phyloP scores from a whole-genome alignment of 2,113 vertebrate species.

The Casuarius casuarius region DNA sequence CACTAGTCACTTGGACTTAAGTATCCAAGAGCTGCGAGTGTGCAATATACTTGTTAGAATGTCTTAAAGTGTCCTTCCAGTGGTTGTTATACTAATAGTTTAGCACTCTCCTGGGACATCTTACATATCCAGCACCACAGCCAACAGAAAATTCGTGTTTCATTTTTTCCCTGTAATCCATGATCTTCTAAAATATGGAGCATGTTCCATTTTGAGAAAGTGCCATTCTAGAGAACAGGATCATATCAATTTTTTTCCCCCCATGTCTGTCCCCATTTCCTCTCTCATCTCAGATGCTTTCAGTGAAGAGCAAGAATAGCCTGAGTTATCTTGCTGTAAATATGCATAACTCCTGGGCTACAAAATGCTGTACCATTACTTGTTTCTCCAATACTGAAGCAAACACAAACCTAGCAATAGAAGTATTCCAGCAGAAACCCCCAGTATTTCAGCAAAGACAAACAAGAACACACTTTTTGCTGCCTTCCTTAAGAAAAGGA shows the following conservation, averaged over 20 bases:
- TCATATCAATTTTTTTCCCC: background rate
- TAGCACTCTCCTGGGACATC: background rate
- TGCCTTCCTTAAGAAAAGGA: background rate
- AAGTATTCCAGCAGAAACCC: background rate
- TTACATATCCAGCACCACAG: background rate
- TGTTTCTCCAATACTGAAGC: background rate
- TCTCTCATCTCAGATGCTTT: background rate
- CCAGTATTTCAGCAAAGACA: background rate
- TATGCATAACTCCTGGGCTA: background rate
- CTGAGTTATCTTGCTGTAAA: background rate
- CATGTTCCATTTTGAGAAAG: background rate
- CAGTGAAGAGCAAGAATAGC: background rate
- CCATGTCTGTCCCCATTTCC: background rate
- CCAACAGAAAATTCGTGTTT: background rate
- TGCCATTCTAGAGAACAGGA: background rate
- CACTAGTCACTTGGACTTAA: background rate
- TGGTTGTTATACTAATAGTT: background rate
- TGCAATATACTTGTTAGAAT: background rate
- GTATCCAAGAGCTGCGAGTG: background rate
- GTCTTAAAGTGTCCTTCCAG: background rate
- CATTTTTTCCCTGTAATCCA: background rate
- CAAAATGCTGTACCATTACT: background rate
- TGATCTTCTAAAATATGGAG: background rate
- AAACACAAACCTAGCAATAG: background rate
- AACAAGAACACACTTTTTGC: background rate